Conservation (phyloP, 2,888 invertebrate species). For the Zaprionus bogoriensis region DNA sequence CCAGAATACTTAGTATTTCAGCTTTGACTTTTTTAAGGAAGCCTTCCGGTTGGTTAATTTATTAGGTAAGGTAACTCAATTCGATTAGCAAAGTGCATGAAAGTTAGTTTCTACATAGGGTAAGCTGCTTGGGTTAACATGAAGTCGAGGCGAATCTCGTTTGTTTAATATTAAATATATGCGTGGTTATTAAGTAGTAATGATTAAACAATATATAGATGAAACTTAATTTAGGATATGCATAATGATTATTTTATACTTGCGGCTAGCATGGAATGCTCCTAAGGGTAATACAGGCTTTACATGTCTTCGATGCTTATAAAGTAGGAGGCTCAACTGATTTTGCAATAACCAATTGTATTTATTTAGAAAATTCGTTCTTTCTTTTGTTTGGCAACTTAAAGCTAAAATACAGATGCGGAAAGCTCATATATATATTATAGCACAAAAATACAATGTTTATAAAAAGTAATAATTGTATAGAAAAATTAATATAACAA, state of each 20-base stretch:
- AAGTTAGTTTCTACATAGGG: conserved; percentile 35
- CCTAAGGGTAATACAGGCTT: background rate
- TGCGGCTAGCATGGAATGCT: background rate
- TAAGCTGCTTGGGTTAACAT: conserved; percentile 25
- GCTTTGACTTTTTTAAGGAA: conserved; percentile 16
- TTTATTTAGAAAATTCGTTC: conserved; percentile 30
- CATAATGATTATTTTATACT: conserved; percentile 34
- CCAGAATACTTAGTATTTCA: background rate
- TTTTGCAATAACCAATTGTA: conserved; percentile 6
- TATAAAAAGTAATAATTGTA: conserved; percentile 6
- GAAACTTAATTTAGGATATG: conserved; percentile 65
- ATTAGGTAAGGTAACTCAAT: conserved; percentile 34
- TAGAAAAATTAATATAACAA: conserved; percentile 27
- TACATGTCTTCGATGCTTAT: background rate
- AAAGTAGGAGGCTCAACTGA: background rate
- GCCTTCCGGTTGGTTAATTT: conserved; percentile 8
- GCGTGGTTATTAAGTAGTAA: background rate
- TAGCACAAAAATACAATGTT: conserved; percentile 31
- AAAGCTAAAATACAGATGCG: conserved; percentile 28
- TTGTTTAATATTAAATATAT: conserved; percentile 4
- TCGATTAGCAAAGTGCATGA: conserved; percentile 30
- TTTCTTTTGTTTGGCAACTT: conserved; percentile 23
- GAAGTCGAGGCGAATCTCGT: too few relatives aligned
- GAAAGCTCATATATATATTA: conserved; percentile 18
- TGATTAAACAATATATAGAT: conserved; percentile 16